phyloP scores from a whole-genome alignment of 2,888 invertebrate genomes.

The Tiliacea citrago region DNA sequence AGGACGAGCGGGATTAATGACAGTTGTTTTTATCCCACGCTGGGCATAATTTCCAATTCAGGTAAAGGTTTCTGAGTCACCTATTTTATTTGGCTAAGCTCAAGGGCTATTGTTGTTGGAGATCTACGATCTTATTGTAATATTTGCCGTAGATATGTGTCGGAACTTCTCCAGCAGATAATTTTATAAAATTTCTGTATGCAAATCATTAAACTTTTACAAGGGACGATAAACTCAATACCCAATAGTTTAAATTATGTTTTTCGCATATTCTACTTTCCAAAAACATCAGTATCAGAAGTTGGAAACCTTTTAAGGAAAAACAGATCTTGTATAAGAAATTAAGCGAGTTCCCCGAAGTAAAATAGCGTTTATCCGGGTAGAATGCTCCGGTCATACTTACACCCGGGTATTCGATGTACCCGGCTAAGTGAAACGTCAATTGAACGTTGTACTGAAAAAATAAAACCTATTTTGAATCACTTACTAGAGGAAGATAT shows the following conservation, averaged over 20 bases:
- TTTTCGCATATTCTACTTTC: background rate
- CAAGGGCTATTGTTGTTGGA: background rate
- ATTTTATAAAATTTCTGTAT: background rate
- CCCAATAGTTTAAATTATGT: background rate
- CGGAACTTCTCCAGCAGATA: background rate
- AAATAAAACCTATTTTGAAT: slow-evolving; percentile 65
- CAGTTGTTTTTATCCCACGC: background rate
- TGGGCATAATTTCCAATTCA: background rate
- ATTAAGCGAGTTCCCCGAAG: slow-evolving; percentile 50
- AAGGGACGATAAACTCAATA: background rate
- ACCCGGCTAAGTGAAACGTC: slow-evolving; percentile 58
- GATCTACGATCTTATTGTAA: background rate
- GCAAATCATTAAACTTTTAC: background rate
- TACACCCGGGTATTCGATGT: slow-evolving; percentile 49
- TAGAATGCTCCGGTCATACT: slow-evolving; percentile 44
- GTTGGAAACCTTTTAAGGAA: slow-evolving; percentile 48
- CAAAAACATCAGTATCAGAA: slow-evolving; percentile 13
- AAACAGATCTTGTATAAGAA: slow-evolving; percentile 36
- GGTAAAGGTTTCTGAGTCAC: background rate
- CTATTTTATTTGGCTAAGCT: background rate
- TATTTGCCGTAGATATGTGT: background rate
- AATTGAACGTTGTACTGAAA: slow-evolving; percentile 61
- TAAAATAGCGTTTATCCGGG: slow-evolving; percentile 61
- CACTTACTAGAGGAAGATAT: slow-evolving; percentile 54
- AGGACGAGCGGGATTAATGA: slow-evolving; percentile 1